phyloP scores from a whole-genome alignment of 1,140 invertebrate genomes.

The Conus ventricosus region DNA sequence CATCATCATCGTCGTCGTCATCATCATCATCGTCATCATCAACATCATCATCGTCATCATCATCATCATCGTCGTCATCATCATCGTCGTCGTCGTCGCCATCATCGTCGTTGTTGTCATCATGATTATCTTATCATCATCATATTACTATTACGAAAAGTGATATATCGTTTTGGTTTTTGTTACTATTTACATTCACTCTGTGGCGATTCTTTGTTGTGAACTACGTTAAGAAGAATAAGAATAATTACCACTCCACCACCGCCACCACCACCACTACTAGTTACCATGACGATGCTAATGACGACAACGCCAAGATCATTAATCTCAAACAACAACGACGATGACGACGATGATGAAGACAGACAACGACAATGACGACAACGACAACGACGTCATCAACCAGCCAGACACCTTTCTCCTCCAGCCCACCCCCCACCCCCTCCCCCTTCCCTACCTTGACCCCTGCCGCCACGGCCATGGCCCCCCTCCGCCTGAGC shows the following conservation, averaged over 20 bases:
- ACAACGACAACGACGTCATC: background rate
- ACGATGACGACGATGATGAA: too few relatives aligned
- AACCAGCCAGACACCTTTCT: background rate
- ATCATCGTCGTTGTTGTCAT: background rate
- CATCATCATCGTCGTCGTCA: background rate
- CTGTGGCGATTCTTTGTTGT: too few relatives aligned
- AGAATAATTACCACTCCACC: background rate
- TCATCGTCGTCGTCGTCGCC: background rate
- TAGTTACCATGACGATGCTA: background rate
- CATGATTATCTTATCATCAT: background rate
- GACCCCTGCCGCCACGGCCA: conserved; percentile 69
- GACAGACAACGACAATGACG: too few relatives aligned
- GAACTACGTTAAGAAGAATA: background rate
- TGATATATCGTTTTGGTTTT: background rate
- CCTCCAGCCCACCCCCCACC: background rate
- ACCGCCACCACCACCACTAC: background rate
- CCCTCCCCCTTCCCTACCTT: conserved; percentile 54
- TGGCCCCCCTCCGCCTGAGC: conserved; percentile 71
- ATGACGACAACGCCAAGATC: background rate
- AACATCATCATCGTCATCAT: background rate
- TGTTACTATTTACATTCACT: background rate
- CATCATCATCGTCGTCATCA: background rate
- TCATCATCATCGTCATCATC: background rate
- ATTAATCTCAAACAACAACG: background rate
- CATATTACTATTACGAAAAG: background rate